phyloP scores from a whole-genome alignment of 2,888 invertebrate genomes.

The Rhagonycha lutea region DNA sequence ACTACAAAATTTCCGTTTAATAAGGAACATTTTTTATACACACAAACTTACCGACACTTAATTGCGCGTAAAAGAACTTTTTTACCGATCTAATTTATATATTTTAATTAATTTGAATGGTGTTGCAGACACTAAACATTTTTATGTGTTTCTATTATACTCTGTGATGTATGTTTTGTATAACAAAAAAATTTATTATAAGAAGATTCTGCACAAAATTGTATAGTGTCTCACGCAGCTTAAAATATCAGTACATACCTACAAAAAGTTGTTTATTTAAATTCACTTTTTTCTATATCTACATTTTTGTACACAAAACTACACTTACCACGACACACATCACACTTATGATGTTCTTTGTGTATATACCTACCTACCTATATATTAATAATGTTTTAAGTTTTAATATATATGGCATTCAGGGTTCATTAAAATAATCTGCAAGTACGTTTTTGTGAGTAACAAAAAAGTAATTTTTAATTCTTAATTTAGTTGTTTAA shows the following conservation, averaged over 20 bases:
- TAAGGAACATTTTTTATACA: neutral
- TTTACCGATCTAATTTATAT: neutral
- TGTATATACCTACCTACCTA: neutral
- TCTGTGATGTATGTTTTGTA: constrained; percentile 1
- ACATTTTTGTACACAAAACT: neutral
- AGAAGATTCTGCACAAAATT: constrained; percentile 1
- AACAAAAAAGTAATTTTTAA: constrained; percentile 31
- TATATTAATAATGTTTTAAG: constrained; percentile 11
- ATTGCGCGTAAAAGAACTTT: neutral
- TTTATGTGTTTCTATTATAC: constrained; percentile 4
- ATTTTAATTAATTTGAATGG: neutral
- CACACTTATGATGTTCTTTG: neutral
- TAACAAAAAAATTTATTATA: neutral
- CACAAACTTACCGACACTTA: neutral
- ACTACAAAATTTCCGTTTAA: neutral
- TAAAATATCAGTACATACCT: neutral
- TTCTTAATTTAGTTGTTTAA: constrained; percentile 28
- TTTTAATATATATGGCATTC: constrained; percentile 43
- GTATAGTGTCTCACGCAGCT: neutral
- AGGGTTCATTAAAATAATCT: constrained; percentile 41
- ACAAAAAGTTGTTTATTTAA: neutral
- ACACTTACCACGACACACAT: neutral
- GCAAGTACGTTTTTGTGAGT: constrained; percentile 27
- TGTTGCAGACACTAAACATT: neutral
- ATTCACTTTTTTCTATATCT: neutral